Base-by-base conservation (phyloP, 2,797 vertebrate species). In the Adrianichthys oophorus region DNA sequence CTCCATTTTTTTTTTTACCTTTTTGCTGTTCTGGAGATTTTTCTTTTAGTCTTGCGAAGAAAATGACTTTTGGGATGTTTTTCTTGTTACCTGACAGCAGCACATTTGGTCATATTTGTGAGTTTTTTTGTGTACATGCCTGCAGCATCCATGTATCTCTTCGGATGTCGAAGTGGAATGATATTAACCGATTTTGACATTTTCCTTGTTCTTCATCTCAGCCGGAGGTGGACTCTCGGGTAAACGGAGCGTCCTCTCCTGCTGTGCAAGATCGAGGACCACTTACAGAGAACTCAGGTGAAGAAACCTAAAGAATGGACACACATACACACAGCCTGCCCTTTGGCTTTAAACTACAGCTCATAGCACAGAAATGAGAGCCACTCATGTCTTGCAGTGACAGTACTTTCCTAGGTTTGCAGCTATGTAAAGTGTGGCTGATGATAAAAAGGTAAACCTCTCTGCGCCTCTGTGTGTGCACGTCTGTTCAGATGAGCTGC, bases 201-300 rank as follows among this genome's bases (percentile, higher is more conserved):
- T 42, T 21, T 23, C 19, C 32, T 32, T 32, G 32, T 18, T 4
- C 23, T 4, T 37, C 19, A 7, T 46, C 29, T 56, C 83, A 97
- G 95, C 95, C 95, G 0, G 95, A 96, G 56, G 86, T 92, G 2
- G 94, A 98, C 75, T 84, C 91, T 3, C 91, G 89, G 56, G 77
- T 97, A 74, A 98, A 98, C 0, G 95, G 95, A 1, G 62, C 95
- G 55, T 94, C 94, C 17, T 93, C 94, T 1, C 94, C 92, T 54
- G 72, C 91, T 23, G 93, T 90, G 70, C 93, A 93, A 42, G 94
- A 95, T 48, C 50, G 74, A 40, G 87, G 85, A 65, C 88, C 89
- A 21, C 93, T 92, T 71, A 78, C 89, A 49, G 94, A 94, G 73
- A 93, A 92, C 62, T 84, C 94, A 92, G 96, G 97, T 98, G 56